Evolutionary conservation across 2,113 vertebrate genomes (phyloP), one percentile per base, ranked within the genome.

Genomic region (Melanerpes formicivorus): DNA sequence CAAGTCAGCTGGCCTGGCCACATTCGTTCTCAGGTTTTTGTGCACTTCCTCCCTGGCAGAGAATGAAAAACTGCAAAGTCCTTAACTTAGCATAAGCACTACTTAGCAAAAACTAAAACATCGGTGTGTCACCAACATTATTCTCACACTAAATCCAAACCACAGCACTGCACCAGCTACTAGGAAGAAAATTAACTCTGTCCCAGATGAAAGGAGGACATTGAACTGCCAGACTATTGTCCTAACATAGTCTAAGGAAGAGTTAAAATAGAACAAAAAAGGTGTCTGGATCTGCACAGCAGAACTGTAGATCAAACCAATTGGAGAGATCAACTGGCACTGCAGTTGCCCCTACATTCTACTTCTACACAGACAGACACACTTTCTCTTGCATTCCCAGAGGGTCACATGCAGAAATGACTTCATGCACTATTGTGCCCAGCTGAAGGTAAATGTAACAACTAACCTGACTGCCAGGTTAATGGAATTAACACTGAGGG

Each of bases 321-420:
- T 5, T 25, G 54, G 87, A 77, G 13, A 56, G 2, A 5, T 30
- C 67, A 78, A 2, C n/a, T 59, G 29, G 6, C 25, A 70, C 25
- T 26, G 56, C 77, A 90, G 56, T 29, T 92, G n/a, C 27, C 52
- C 18, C n/a, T 72, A 2, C 26, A 14, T 23, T 52, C 50, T 52
- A 22, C 50, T 52, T 52, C 27, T 26, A 11, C 25, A 30, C 26
- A 42, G 1, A 55, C 30, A 34, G 11, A 18, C 25, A 63, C 12
- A 42, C 13, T 3, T 32, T 11, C 27, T 65, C 14, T 52, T 14
- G 5, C 11, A 9, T 40, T 63, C 56, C 58, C n/a, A 46, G 0
- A 10, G 5, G 14, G 6, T 42, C 54, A n/a, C 23, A n/a, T 0
- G 1, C 59, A 16, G 9, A 5, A 55, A 6, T 63, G 52, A 44